Base-by-base conservation (phyloP, 2,888 invertebrate species). In the Cyclophora albipunctata region DNA sequence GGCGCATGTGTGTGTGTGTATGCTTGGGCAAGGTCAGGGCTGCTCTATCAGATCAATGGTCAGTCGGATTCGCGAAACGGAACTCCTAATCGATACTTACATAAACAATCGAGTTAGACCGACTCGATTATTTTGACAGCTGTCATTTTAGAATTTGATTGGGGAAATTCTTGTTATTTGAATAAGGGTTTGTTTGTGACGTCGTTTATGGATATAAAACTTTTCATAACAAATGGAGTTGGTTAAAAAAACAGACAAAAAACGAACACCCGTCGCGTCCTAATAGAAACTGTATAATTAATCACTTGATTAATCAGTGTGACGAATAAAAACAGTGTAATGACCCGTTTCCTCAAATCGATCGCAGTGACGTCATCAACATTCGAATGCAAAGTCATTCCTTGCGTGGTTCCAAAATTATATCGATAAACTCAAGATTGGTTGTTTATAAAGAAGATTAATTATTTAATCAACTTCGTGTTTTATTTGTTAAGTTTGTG, bases 291-390 rank as follows among this genome's bases (percentile, higher is more conserved):
- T 78, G 69, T 77, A 78, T 83, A 87, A 88, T 86, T 87, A 88
- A 88, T 88, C 86, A 88, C 80, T 76, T 78, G 82, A 83, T 84
- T 88, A 88, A 88, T 88, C 86, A 88, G 86, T 84, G 86, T 82
- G 83, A 82, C 83, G 85, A 87, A 86, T 87, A 85, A 87, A 85
- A 87, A 85, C 84, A 84, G 80, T 81, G 76, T 86, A 87, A 85
- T 88, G 88, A 86, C 84, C 82, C 78, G 84, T 81, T 88, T 87
- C 88, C 84, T 81, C 71, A 66, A 74, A 86, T 85, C 84, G 85
- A 86, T 86, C 80, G 76, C 54, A 70, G 63, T 86, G 86, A 86
- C 88, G 88, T 88, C 81, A 84, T 78, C 83, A 82, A 78, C 63
- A 73, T 80, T 75, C 63, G 71, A 80, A 78, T 82, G 83, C 83